These are phyloP conservation scores for Eristalis intricaria DNA, from an alignment of 2,888 invertebrate species.

Conservation along the genomic window DNA sequence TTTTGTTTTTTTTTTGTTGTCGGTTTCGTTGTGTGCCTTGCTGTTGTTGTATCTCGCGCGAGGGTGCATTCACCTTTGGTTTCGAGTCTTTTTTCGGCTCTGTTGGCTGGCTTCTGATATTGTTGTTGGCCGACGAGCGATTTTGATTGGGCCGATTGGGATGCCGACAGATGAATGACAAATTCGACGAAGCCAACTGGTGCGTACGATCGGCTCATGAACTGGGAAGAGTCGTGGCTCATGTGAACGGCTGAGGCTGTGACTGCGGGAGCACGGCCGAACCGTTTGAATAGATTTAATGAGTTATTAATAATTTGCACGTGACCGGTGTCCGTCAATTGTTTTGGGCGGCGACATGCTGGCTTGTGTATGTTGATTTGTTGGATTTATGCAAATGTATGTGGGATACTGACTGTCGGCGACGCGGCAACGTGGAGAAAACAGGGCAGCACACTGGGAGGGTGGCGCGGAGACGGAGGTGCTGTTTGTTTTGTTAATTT, in stretches of 20 bases:
- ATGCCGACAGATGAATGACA: constrained; percentile 26
- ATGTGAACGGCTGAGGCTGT: not conserved
- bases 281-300: constrained; percentile 34
- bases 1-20: constrained; percentile 5
- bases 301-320: constrained; percentile 54
- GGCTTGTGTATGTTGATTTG: not conserved
- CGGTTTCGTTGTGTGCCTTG: not conserved
- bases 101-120: constrained; percentile 35
- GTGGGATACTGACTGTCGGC: not conserved
- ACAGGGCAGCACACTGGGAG: not conserved
- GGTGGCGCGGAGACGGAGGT: not conserved
- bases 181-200: constrained; percentile 6
- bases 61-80: constrained; percentile 56
- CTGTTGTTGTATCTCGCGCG: constrained; percentile 10
- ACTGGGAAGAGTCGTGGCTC: constrained; percentile 18
- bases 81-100: constrained; percentile 8
- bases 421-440: not conserved
- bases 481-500: constrained; percentile 23
- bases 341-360: not conserved
- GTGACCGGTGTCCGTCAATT: constrained; percentile 37
- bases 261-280: not conserved
- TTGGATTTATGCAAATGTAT: constrained; percentile 40
- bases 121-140: constrained; percentile 31
- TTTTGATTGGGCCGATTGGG: constrained; percentile 20
- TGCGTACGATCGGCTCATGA: constrained; percentile 17